Base-by-base conservation (phyloP, 64 coral and sea anemone genomes). In the Stichodactyla helianthus region DNA sequence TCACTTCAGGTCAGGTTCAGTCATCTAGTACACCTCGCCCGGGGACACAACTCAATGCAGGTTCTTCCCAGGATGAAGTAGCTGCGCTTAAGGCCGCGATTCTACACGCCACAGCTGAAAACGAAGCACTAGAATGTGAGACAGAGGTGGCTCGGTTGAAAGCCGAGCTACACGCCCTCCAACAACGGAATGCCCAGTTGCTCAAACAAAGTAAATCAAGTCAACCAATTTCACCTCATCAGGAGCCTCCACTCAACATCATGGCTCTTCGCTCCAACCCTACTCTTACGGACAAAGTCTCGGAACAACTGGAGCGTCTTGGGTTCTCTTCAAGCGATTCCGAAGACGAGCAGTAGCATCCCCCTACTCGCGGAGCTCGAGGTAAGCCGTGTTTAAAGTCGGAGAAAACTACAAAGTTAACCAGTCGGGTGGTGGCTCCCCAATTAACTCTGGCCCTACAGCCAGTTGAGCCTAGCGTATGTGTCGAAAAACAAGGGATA, bases 381-480 rank as follows among this genome's bases (percentile, higher is more conserved):
- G 77, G 77, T 79, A 79, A 79, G 77, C 77, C 77, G 23, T 51
- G 19, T 79, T 79, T 79, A 51, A 79, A 79, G 77, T 79, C 77
- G 14, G 77, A 27, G 12, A 79, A 79, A 44, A 50, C 77, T 27
- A 79, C 23, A 16, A 35, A 35, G 31, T 35, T 35, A 79, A 79
- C 77, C 12, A 79, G 77, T 79, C 77, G 77, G 77, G 77, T 79
- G 23, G 77, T 79, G 13, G 16, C 51, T n/a, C 10, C 77, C 77
- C 77, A 35, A 35, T 35, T 35, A 79, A 79, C 77, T 79, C 28
- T 79, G 77, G 26, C 77, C 77, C 27, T 27, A 79, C 77, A 79
- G 77, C 77, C 77, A 79, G 77, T 79, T 79, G 13, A 79, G 77
- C 77, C 23, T 50, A 17, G 77, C 77, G 15, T 79, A 79, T 51